Percentiles rank a stretch among this genome's conserved stretches.
phyloP scores from a whole-genome alignment of 2,888 invertebrate genomes.

The Ormyrus rosae region DNA sequence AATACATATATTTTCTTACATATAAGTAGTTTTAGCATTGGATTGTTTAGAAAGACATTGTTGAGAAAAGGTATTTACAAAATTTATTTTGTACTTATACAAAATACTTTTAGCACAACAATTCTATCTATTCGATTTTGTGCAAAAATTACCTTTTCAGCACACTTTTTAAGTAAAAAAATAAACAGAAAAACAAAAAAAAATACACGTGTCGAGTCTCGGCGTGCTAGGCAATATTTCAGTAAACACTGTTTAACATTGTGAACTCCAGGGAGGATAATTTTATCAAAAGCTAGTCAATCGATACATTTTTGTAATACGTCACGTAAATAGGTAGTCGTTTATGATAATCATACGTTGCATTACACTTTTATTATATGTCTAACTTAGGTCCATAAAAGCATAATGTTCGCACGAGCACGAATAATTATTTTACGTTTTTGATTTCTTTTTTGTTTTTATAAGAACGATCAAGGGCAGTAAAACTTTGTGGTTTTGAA shows the following conservation, averaged over 20 bases:
- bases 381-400: conserved; percentile 51
- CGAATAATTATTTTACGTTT: conserved; percentile 38
- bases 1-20: background rate
- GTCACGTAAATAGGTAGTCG: conserved; percentile 56
- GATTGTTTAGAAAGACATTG: background rate
- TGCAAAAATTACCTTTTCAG: background rate
- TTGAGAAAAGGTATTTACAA: background rate
- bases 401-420: conserved; percentile 44
- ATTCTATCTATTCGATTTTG: background rate
- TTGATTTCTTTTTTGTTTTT: conserved; percentile 29
- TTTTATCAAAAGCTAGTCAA: conserved; percentile 59
- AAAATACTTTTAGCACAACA: conserved; percentile 2
- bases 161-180: background rate
- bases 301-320: conserved; percentile 57
- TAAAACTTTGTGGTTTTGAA: conserved; percentile 47
- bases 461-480: conserved; percentile 38
- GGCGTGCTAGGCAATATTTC: conserved; percentile 48
- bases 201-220: conserved; percentile 37
- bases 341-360: conserved; percentile 53
- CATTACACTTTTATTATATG: conserved; percentile 55
- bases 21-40: conserved; percentile 2
- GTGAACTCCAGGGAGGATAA: conserved; percentile 45
- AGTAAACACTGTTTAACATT: conserved; percentile 49
- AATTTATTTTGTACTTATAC: conserved; percentile 1
- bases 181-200: conserved; percentile 8